Evolutionary conservation across 1,140 invertebrate species (phyloP).

Genomic region (Liolophura sinensis): DNA sequence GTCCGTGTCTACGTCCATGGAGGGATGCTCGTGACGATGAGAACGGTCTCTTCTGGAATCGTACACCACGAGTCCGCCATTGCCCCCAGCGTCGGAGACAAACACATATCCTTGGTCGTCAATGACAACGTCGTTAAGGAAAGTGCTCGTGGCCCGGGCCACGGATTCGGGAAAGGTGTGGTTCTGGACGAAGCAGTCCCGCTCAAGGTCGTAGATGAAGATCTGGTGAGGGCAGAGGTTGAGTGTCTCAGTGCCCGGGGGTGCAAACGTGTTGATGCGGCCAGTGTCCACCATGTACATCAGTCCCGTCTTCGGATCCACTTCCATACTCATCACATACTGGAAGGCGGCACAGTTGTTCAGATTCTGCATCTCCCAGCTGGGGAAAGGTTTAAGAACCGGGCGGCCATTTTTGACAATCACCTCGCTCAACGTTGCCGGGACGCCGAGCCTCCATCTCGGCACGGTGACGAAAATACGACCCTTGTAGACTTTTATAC

Average conservation of each 20-base stretch:
- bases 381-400: background rate
- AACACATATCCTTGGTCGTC: background rate
- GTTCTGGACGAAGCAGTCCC: background rate
- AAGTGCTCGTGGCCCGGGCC: background rate
- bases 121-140: slow-evolving; percentile 1
- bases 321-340: background rate
- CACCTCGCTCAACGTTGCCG: background rate
- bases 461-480: background rate
- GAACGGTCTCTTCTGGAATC: slow-evolving; percentile 21
- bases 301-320: background rate
- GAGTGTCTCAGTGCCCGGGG: background rate
- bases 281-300: slow-evolving; percentile 1
- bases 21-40: slow-evolving; percentile 22
- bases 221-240: background rate
- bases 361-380: background rate
- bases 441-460: slow-evolving; percentile 2
- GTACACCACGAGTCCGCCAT: slow-evolving; percentile 24
- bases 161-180: background rate
- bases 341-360: slow-evolving; percentile 1
- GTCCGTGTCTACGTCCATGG: slow-evolving; percentile 22
- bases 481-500: slow-evolving; percentile 24
- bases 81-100: no score
- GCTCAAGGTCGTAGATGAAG: background rate
- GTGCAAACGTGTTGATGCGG: slow-evolving; percentile 1
- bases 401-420: background rate